Conservation (phyloP, 2,113 vertebrate species). For the Calyptommatus sinebrachiatus region DNA sequence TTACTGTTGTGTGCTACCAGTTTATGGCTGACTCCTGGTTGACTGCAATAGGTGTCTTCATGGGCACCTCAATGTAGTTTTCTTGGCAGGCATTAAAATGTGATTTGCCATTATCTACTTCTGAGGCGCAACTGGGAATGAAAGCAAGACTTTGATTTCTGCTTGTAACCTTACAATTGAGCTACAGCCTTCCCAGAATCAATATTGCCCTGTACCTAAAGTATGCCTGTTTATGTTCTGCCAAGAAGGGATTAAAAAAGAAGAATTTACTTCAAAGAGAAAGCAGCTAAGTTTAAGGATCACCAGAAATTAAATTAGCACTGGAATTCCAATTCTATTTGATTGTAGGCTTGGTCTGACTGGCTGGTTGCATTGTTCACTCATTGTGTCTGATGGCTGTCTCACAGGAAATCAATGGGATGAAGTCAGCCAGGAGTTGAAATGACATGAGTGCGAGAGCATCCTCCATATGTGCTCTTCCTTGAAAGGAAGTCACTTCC, state of each 20-base stretch:
- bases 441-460: conserved; percentile 44
- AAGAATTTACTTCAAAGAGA: conserved; percentile 12
- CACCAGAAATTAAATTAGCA: conserved; percentile 69
- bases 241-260: conserved; percentile 12
- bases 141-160: too few species aligned
- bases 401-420: conserved; percentile 64
- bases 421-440: conserved; percentile 54
- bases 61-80: too few species aligned
- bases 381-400: conserved; percentile 65
- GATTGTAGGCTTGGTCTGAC: conserved; percentile 57
- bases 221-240: not conserved
- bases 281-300: conserved; percentile 38
- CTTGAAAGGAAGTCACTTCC: conserved; percentile 51
- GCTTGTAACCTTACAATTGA: too few species aligned
- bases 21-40: too few species aligned
- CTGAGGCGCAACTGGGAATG: too few species aligned
- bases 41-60: too few species aligned
- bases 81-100: too few species aligned
- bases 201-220: not conserved
- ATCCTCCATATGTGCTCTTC: conserved; percentile 41
- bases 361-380: conserved; percentile 53
- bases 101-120: too few species aligned
- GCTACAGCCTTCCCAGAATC: too few species aligned
- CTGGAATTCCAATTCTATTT: conserved; percentile 49
- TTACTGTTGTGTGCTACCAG: too few species aligned